Evolutionary conservation across 2,888 invertebrate genomes (phyloP).

Genomic region (Drosophila nigricruria): DNA sequence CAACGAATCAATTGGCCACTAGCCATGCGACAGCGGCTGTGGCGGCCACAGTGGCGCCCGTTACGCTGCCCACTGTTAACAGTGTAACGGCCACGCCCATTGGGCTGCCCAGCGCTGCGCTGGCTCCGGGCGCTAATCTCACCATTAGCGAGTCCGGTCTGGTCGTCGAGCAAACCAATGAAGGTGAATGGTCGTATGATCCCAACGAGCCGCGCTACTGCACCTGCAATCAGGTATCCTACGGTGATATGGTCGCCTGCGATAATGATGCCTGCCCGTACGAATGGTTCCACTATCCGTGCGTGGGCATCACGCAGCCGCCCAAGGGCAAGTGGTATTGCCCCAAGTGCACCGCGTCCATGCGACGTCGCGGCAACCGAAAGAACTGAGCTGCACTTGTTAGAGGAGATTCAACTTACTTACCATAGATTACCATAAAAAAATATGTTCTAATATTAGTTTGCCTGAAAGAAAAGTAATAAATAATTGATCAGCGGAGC

Average conservation of each 20-base stretch:
- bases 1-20: slow-evolving; percentile 29
- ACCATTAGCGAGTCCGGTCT: slow-evolving; percentile 81
- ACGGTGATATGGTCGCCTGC: slow-evolving; percentile 99
- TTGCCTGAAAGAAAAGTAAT: slow-evolving; percentile 5
- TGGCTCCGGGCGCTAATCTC: slow-evolving; percentile 69
- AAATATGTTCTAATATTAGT: slow-evolving; percentile 3
- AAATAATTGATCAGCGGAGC: slow-evolving; percentile 7
- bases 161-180: slow-evolving; percentile 85
- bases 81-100: slow-evolving; percentile 46
- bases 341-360: slow-evolving; percentile 95
- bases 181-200: slow-evolving; percentile 96
- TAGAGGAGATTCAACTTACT: neutral
- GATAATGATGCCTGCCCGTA: slow-evolving; percentile 99
- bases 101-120: slow-evolving; percentile 71
- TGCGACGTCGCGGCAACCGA: slow-evolving; percentile 93
- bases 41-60: slow-evolving; percentile 19
- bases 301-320: slow-evolving; percentile 97
- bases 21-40: slow-evolving; percentile 17
- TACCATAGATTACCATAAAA: neutral
- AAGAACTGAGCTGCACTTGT: slow-evolving; percentile 87
- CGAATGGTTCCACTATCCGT: slow-evolving; percentile 99
- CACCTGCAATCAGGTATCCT: slow-evolving; percentile 98
- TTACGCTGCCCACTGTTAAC: slow-evolving; percentile 36
- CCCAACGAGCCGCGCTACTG: slow-evolving; percentile 98
- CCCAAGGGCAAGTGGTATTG: slow-evolving; percentile 99